A percentile compares a stretch with the other conserved stretches of the same genome.
Evolutionary conservation across 2,888 invertebrate genomes (phyloP).

Genomic region (Rhabditoides inermis): DNA sequence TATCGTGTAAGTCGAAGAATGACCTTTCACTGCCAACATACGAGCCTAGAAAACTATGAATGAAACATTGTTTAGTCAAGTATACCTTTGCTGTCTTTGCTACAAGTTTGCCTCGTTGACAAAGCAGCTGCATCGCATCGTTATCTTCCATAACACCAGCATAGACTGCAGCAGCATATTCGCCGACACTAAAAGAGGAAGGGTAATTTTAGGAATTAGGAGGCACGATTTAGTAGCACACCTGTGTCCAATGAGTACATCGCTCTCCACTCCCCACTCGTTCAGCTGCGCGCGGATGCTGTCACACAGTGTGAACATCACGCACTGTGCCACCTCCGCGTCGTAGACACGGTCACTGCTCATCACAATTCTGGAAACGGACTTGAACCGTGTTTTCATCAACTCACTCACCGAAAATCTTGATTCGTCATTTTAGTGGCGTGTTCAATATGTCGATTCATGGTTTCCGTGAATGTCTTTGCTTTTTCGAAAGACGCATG

Average conservation of each 20-base stretch:
- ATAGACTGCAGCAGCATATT: slow-evolving; percentile 33
- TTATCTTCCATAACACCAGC: slow-evolving; percentile 12
- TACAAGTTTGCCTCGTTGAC: slow-evolving; percentile 23
- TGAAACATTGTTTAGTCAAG: too few relatives aligned
- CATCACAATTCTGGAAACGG: too few relatives aligned
- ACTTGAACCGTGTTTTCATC: too few relatives aligned
- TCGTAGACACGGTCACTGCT: too few relatives aligned
- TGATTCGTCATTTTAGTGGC: too few relatives aligned
- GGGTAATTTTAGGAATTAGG: too few relatives aligned
- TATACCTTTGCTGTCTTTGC: slow-evolving; percentile 17
- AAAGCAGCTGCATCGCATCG: slow-evolving; percentile 19
- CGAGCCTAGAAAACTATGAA: too few relatives aligned
- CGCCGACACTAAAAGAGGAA: too few relatives aligned
- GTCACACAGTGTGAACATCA: slow-evolving; percentile 23
- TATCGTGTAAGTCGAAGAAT: too few relatives aligned
- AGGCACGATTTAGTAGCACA: too few relatives aligned
- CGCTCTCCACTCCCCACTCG: slow-evolving; percentile 14
- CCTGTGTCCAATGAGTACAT: slow-evolving; percentile 35
- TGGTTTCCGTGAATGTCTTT: slow-evolving; percentile 5
- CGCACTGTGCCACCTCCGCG: slow-evolving; percentile 4
- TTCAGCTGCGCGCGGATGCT: slow-evolving; percentile 17
- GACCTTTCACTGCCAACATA: slow-evolving; percentile 34
- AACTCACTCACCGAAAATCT: too few relatives aligned
- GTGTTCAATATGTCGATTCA: too few relatives aligned
- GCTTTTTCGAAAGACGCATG: background rate